Conservation (phyloP, 2,113 vertebrate genomes). For the Solenodon paradoxus region DNA sequence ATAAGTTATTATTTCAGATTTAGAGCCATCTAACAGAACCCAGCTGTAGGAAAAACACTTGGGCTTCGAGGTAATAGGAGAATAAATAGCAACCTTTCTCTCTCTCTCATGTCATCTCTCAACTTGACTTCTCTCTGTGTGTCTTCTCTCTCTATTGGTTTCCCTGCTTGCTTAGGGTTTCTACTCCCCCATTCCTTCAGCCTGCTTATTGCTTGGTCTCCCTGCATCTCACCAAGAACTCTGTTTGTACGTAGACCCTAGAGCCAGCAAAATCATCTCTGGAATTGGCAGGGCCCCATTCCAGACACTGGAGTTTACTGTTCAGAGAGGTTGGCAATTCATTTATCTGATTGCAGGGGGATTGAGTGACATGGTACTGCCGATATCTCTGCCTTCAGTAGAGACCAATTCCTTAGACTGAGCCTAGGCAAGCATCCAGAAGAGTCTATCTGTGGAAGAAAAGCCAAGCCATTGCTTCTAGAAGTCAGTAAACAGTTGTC, state of each 20-base stretch:
- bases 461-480: neutral
- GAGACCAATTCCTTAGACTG: neutral
- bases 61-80: neutral
- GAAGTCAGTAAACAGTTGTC: neutral
- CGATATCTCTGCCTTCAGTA: neutral
- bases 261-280: too few species aligned
- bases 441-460: neutral
- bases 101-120: neutral
- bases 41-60: neutral
- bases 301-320: neutral
- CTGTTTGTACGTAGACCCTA: neutral
- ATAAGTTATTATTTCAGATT: neutral
- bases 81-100: neutral
- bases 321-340: neutral
- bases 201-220: neutral
- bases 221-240: neutral
- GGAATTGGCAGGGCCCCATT: too few species aligned
- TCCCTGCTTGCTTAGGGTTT: neutral
- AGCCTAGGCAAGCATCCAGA: neutral
- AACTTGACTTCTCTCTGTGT: neutral
- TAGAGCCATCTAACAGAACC: neutral
- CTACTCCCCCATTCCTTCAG: neutral
- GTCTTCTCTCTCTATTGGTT: neutral
- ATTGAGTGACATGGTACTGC: neutral
- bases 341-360: neutral